Evolutionary conservation across 2,113 vertebrate genomes (phyloP), one percentile per base, ranked within the genome.

Genomic region (Murina feae): DNA sequence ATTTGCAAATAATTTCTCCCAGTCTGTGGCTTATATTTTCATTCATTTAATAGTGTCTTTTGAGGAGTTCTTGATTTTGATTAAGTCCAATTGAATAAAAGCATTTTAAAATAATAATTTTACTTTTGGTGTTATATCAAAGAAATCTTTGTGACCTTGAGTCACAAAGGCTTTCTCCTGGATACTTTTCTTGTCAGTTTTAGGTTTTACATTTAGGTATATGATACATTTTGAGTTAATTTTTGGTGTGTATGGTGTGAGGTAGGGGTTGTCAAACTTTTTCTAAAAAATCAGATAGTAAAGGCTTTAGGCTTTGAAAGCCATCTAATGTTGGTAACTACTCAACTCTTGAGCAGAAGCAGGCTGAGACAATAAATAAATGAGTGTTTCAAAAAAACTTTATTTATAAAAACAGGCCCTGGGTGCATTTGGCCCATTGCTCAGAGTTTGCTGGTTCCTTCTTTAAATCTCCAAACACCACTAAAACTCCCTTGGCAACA

Each of bases 331-430:
- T 49, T 42, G 28, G 18, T 14, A 47, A 32, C 44, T 72, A 44
- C 21, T 86, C 32, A 84, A 8, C 6, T 55, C 55, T 78, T 78
- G 23, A 49, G 8, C n/a, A 65, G 76, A 93, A 92, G 63, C 28
- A 92, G 55, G 28, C 78, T 55, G 47, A 87, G n/a, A 76, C 21
- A 90, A 66, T 25, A 58, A 82, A 65, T 30, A 39, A 51, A n/a
- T 42, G 32, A 55, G 6, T n/a, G 13, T 91, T 80, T 92, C 44
- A 30, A 72, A 69, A 86, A 86, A 91, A 86, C 80, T 78, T 86
- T 91, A 95, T 79, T 78, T 94, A 66, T 51, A 84, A 93, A 94
- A 91, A 66, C 21, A 91, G 66, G 30, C 10, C 91, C 21, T 72
- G 35, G 25, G 20, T 5, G 6, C 47, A 18, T 55, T 71, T n/a